Percentiles rank a stretch among this genome's conserved stretches.
These are phyloP conservation scores for Ips typographus DNA, from an alignment of 1,140 invertebrate genomes.

Conservation along the genomic window DNA sequence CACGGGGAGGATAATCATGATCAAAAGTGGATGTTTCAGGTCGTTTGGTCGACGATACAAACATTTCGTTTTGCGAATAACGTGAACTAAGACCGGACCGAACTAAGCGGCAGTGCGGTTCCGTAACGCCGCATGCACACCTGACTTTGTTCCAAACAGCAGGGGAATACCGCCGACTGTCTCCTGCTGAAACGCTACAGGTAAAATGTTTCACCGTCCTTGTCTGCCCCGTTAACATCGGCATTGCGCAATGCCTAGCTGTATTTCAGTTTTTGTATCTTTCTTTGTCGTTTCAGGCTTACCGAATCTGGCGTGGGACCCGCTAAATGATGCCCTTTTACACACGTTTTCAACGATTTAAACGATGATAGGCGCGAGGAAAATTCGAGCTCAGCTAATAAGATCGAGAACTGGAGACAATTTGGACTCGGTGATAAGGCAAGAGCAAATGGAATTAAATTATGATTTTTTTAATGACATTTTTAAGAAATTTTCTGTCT, in stretches of 20 bases:
- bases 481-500: no score
- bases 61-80: conserved; percentile 23
- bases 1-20: no score
- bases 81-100: conserved; percentile 5
- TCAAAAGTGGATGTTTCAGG: not conserved
- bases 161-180: conserved; percentile 33
- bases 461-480: no score
- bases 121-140: conserved; percentile 25
- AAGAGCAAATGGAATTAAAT: no score
- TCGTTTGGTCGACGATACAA: conserved; percentile 15
- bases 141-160: conserved; percentile 31
- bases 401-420: no score
- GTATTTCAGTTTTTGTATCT: not conserved
- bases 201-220: conserved; percentile 30
- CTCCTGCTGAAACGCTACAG: conserved; percentile 39
- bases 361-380: no score
- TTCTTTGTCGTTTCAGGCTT: conserved; percentile 5
- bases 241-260: conserved; percentile 12
- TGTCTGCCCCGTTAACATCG: conserved; percentile 9
- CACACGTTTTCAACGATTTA: no score
- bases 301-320: not conserved
- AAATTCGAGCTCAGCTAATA: no score
- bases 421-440: no score
- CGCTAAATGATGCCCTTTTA: not conserved
- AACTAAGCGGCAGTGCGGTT: conserved; percentile 6